Evolutionary conservation across 1,140 invertebrate genomes (phyloP).

Genomic region (Drosophila tropicalis): DNA sequence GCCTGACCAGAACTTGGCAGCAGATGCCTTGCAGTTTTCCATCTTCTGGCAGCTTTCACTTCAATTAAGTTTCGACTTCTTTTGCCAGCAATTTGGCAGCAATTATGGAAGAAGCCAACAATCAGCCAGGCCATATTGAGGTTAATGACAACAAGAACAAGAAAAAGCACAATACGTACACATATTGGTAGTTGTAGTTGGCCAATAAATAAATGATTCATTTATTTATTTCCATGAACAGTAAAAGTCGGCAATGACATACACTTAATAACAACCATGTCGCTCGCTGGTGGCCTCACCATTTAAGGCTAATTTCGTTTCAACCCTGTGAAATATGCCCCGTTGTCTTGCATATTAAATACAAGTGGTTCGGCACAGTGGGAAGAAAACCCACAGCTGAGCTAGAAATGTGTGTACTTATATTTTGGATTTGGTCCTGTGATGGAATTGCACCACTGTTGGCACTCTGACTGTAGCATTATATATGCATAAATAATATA

Average conservation of each 20-base stretch:
- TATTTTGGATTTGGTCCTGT: neutral
- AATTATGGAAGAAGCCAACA: slow-evolving; percentile 64
- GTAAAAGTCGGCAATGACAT: neutral
- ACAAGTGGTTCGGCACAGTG: slow-evolving; percentile 41
- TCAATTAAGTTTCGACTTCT: slow-evolving; percentile 72
- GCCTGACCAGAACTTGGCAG: slow-evolving; percentile 63
- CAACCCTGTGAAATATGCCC: slow-evolving; percentile 59
- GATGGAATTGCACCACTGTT: slow-evolving; percentile 20
- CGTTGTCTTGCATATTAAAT: slow-evolving; percentile 66
- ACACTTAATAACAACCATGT: slow-evolving; percentile 67
- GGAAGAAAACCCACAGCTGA: neutral
- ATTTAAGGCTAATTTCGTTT: slow-evolving; percentile 74
- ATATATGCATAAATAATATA: slow-evolving; percentile 73
- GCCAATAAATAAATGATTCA: slow-evolving; percentile 54
- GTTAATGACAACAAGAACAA: slow-evolving; percentile 50
- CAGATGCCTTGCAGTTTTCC: slow-evolving; percentile 49
- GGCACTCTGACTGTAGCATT: slow-evolving; percentile 40
- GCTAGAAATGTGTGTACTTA: neutral
- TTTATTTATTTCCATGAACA: slow-evolving; percentile 30
- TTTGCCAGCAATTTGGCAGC: slow-evolving; percentile 73
- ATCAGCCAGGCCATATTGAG: slow-evolving; percentile 57
- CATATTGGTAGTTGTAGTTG: slow-evolving; percentile 15
- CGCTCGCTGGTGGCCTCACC: slow-evolving; percentile 47
- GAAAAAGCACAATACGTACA: slow-evolving; percentile 24
- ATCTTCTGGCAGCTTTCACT: slow-evolving; percentile 74